A percentile compares a stretch with the other conserved stretches of the same genome.
Conservation (phyloP, 1,140 invertebrate genomes). For the Macrobrachium rosenbergii region DNA sequence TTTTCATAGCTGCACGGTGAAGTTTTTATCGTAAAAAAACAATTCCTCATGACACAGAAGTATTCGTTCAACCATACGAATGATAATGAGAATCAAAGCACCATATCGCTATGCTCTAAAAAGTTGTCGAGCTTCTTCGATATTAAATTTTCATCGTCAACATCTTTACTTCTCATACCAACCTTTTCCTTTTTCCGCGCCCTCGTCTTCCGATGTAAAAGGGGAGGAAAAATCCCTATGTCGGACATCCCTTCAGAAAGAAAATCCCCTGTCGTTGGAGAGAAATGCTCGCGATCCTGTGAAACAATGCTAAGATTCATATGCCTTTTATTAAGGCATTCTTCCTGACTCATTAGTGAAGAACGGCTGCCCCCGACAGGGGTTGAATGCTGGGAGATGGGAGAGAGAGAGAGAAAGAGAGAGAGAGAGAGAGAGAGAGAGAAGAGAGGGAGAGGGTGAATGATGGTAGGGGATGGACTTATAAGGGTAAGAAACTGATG, state of each 20-base stretch:
- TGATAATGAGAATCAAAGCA: no score
- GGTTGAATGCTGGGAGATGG: background rate
- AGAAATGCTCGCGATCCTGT: conserved; percentile 16
- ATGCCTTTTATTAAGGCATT: conserved; percentile 23
- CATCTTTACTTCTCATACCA: background rate
- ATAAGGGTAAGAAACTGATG: background rate
- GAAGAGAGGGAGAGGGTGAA: background rate
- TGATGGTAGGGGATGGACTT: background rate
- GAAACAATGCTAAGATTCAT: conserved; percentile 23
- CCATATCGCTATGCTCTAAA: no score
- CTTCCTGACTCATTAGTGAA: conserved; percentile 4
- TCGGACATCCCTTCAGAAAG: background rate
- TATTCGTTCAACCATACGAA: no score
- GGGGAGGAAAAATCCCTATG: conserved; percentile 6
- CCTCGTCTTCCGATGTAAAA: background rate
- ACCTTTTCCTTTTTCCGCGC: background rate
- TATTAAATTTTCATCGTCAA: background rate
- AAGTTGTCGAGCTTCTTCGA: no score
- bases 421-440: no score
- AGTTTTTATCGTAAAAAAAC: no score
- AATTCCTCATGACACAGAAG: no score
- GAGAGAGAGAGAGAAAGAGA: conserved; percentile 9
- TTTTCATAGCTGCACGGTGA: no score
- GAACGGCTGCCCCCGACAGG: background rate
- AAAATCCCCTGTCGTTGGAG: conserved; percentile 12